These are phyloP conservation scores for Coluber constrictor DNA, from an alignment of 2,797 vertebrate genomes.

Conservation along the genomic window DNA sequence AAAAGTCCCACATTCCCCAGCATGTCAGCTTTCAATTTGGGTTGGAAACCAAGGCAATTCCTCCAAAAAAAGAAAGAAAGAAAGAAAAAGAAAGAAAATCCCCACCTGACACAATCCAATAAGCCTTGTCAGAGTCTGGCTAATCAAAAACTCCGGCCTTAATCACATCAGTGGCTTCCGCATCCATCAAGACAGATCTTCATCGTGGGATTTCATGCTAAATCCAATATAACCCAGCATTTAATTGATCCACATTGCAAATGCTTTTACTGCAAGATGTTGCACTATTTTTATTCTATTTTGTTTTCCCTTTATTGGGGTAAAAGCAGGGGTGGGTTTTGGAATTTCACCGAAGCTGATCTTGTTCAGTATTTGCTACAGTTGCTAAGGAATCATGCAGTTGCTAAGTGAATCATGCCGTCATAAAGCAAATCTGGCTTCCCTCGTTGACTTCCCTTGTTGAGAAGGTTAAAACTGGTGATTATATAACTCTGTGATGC, in stretches of 20 bases:
- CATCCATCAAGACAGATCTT: constrained; percentile 61
- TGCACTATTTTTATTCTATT: constrained; percentile 22
- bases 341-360: not conserved
- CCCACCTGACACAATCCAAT: constrained; percentile 71
- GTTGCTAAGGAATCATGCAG: no score
- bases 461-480: no score
- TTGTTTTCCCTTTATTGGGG: constrained; percentile 25
- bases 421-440: no score
- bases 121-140: constrained; percentile 72
- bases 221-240: constrained; percentile 58
- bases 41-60: constrained; percentile 68
- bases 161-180: constrained; percentile 71
- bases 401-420: no score
- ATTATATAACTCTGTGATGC: no score
- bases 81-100: constrained; percentile 39
- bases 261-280: constrained; percentile 27
- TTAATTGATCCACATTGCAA: constrained; percentile 54
- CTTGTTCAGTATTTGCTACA: no score
- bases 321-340: constrained; percentile 12
- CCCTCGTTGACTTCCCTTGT: no score
- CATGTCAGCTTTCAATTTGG: constrained; percentile 61
- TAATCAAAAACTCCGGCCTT: constrained; percentile 71
- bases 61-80: constrained; percentile 30
- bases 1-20: constrained; percentile 64
- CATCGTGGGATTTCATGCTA: constrained; percentile 55